A percentile compares a stretch with the other conserved stretches of the same genome.
These are phyloP conservation scores for Alviniconcha strummeri DNA, from an alignment of 2,888 invertebrate species.

Conservation along the genomic window DNA sequence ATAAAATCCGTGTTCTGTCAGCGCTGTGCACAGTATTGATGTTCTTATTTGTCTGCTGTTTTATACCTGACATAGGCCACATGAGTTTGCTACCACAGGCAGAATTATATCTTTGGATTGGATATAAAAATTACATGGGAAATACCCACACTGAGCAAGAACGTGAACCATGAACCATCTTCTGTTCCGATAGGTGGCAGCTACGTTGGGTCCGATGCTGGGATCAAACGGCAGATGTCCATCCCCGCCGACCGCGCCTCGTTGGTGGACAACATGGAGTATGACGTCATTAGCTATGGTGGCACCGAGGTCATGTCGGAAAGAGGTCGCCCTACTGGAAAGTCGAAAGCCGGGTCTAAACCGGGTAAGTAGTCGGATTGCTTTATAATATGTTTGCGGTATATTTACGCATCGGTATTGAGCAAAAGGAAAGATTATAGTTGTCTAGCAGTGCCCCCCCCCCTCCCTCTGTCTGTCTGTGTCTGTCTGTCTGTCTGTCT, in stretches of 20 bases:
- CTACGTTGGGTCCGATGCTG: conserved; percentile 6
- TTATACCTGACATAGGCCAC: no score
- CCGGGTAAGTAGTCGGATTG: conserved; percentile 13
- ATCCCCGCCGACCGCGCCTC: conserved; percentile 57
- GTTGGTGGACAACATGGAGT: conserved; percentile 54
- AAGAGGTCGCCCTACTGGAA: conserved; percentile 9
- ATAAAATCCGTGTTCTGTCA: no score
- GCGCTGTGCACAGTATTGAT: no score
- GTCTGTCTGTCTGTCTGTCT: conserved; percentile 5
- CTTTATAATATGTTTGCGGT: not conserved
- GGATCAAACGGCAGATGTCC: conserved; percentile 41
- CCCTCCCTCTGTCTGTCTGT: not conserved
- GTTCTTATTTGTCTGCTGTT: no score
- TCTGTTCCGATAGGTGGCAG: conserved; percentile 4
- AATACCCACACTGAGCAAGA: no score
- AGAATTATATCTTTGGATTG: no score
- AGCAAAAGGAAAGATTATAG: not conserved
- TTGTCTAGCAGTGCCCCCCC: no score
- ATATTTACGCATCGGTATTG: not conserved
- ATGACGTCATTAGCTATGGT: conserved; percentile 57
- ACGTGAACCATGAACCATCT: no score
- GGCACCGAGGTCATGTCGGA: conserved; percentile 32
- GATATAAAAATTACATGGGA: no score
- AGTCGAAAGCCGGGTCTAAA: conserved; percentile 39
- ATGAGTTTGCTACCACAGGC: no score